phyloP scores from a whole-genome alignment of 2,113 vertebrate genomes.

The Hippocampus abdominalis region DNA sequence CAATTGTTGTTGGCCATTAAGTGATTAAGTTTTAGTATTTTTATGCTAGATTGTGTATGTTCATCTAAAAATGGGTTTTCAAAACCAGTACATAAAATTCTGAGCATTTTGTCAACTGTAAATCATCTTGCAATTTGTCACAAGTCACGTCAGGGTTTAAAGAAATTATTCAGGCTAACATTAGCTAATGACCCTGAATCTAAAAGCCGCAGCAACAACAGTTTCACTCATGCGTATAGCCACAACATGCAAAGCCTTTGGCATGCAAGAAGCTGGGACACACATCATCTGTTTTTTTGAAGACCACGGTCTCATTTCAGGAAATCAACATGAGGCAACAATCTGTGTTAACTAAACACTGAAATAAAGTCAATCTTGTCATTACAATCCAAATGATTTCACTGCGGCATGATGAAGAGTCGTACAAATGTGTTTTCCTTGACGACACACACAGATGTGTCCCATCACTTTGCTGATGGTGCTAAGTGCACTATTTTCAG shows the following conservation, averaged over 20 bases:
- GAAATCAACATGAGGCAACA: not conserved
- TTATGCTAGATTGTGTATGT: too few relatives aligned
- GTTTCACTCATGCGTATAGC: constrained; percentile 35
- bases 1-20: too few relatives aligned
- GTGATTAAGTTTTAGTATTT: too few relatives aligned
- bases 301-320: not conserved
- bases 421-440: not conserved
- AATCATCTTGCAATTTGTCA: not conserved
- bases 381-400: not conserved
- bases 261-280: constrained; percentile 21
- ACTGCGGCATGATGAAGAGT: not conserved
- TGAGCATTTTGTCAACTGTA: not conserved
- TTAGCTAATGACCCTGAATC: constrained; percentile 12
- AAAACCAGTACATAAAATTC: not conserved
- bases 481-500: constrained; percentile 29
- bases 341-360: not conserved
- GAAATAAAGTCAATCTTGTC: not conserved
- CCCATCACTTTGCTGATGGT: constrained; percentile 12
- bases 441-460: constrained; percentile 13
- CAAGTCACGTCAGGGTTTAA: not conserved
- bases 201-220: constrained; percentile 36
- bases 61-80: too few relatives aligned
- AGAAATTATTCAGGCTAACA: constrained; percentile 10
- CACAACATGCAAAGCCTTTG: constrained; percentile 39
- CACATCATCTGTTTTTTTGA: not conserved